Base-by-base conservation (phyloP, 2,113 vertebrate genomes). In the Erythrolamprus reginae region DNA sequence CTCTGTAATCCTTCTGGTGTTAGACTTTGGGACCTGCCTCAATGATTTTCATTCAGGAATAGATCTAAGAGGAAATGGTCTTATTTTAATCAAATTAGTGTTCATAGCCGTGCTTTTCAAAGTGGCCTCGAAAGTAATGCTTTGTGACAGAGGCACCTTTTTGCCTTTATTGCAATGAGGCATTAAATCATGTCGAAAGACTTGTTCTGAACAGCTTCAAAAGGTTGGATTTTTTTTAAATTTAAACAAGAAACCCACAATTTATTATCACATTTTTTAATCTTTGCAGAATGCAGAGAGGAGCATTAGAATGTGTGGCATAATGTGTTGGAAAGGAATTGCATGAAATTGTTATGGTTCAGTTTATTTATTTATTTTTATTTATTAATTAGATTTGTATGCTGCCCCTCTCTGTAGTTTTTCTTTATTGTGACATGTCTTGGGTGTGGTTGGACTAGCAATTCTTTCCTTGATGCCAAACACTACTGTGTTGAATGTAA, bases 171-270 rank as follows among this genome's bases (percentile, higher is more conserved):
- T 91, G 92, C 94, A 91, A 65, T 93, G 95, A 95, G 85, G 94
- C 94, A 90, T 93, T 88, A 94, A 96, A 96, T 95, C 94, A 85
- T 0, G 19, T 95, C 94, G 96, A 92, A 56, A 94, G 91, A 88
- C 38, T 38, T 84, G 45, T 84, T 93, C 0, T 94, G 95, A 95
- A 93, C 95, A 95, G 90, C 95, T 96, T 96, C 96, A 95, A 96
- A 96, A 92, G 61, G 10, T 0, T 84, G 82, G 92, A 82, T 85
- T 51, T 93, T 90, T 84, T 89, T 93, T 92, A 87, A 1, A 65
- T 65, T 92, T 90, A 48, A 65, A 94, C 88, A 87, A 88, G 61
- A 93, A 92, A 50, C 90, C 77, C 94, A 55, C 0, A 2, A 86
- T 92, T 94, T 89, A 84, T 53, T 77, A 48, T 84, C 10, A 15